These are phyloP conservation scores for Apodemia mormo DNA, from an alignment of 2,888 invertebrate species.

Conservation along the genomic window DNA sequence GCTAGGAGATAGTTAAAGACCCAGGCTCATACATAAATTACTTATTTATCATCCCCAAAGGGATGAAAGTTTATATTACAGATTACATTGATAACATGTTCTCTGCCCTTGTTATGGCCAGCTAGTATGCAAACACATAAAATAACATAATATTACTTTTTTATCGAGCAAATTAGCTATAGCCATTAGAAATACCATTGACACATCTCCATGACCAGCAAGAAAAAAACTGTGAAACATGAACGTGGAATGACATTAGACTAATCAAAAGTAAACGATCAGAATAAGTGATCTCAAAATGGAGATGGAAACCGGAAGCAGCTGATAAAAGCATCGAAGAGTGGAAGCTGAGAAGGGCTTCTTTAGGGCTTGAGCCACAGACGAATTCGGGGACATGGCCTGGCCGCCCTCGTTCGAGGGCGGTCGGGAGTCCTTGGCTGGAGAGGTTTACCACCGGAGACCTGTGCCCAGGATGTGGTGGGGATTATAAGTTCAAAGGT, in stretches of 20 bases:
- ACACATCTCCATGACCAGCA: constrained; percentile 43
- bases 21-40: too few species aligned
- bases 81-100: too few species aligned
- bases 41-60: too few species aligned
- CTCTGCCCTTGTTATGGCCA: too few species aligned
- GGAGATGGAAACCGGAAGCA: constrained; percentile 70
- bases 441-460: constrained; percentile 68
- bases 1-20: too few species aligned
- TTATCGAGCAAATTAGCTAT: neutral
- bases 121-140: neutral
- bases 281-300: constrained; percentile 78
- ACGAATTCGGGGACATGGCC: constrained; percentile 71
- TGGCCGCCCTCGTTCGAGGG: constrained; percentile 72
- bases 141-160: neutral
- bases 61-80: too few species aligned
- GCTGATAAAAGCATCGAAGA: constrained; percentile 70
- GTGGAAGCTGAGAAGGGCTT: constrained; percentile 74
- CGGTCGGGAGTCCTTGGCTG: constrained; percentile 45
- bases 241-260: constrained; percentile 40
- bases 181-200: constrained; percentile 41
- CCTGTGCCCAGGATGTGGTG: constrained; percentile 71
- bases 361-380: constrained; percentile 50
- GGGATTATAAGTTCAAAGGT: constrained; percentile 70
- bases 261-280: constrained; percentile 48
- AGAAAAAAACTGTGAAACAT: constrained; percentile 15